Conservation (phyloP, 2,797 vertebrate species). For the Chelidonichthys spinosus region DNA sequence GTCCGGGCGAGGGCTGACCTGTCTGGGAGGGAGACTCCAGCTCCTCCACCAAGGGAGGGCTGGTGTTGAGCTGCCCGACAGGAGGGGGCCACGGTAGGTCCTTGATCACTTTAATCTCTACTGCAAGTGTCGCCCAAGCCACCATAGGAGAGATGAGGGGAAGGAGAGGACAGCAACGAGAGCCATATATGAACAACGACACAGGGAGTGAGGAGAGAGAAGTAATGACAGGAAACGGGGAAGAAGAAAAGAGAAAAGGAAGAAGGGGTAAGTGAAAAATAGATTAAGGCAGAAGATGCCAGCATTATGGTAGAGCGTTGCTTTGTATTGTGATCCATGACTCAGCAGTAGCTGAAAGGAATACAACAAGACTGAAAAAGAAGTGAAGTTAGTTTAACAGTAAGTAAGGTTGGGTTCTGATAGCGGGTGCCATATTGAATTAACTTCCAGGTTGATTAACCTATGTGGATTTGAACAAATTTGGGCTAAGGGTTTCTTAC, state of each 20-base stretch:
- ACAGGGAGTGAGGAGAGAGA: slow-evolving; percentile 43
- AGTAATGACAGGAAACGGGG: slow-evolving; percentile 41
- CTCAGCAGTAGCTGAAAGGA: slow-evolving; percentile 51
- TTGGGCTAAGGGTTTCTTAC: neutral
- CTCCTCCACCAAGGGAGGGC: slow-evolving; percentile 86
- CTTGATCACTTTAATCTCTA: slow-evolving; percentile 99
- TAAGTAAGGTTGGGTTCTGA: slow-evolving; percentile 26
- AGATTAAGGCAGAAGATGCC: slow-evolving; percentile 38
- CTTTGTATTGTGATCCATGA: slow-evolving; percentile 45
- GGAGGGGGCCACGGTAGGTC: slow-evolving; percentile 99
- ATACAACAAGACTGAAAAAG: slow-evolving; percentile 62
- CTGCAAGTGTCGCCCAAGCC: slow-evolving; percentile 83
- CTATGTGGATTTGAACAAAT: neutral
- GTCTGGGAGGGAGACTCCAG: slow-evolving; percentile 86
- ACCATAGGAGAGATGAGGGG: slow-evolving; percentile 69
- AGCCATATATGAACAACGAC: slow-evolving; percentile 44
- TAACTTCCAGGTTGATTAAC: slow-evolving; percentile 2
- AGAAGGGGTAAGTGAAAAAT: slow-evolving; percentile 54
- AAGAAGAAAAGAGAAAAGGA: slow-evolving; percentile 46
- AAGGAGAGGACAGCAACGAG: slow-evolving; percentile 59
- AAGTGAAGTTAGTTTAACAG: slow-evolving; percentile 62
- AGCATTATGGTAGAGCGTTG: slow-evolving; percentile 19
- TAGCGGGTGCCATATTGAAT: slow-evolving; percentile 4
- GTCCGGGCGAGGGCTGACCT: slow-evolving; percentile 85
- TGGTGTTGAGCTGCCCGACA: slow-evolving; percentile 95